These are phyloP conservation scores for Chionomys nivalis DNA, from an alignment of 2,113 vertebrate species.

Conservation along the genomic window DNA sequence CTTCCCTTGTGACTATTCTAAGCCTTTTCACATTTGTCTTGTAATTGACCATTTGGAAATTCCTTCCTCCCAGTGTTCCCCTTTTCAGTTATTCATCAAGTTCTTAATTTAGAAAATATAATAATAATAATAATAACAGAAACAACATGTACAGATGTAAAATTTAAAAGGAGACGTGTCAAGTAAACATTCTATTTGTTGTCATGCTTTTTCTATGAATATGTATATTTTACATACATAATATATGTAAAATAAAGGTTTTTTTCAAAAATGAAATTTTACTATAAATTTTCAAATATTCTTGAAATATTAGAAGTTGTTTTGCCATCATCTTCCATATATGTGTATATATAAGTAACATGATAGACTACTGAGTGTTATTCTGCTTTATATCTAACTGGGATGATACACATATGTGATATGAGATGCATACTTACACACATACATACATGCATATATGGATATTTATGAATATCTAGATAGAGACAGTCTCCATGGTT, in stretches of 20 bases:
- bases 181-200: not conserved
- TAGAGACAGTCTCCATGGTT: not conserved
- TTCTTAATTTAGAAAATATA: not conserved
- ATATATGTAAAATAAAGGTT: not conserved
- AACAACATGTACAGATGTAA: not conserved
- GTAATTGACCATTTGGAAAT: conserved; percentile 56
- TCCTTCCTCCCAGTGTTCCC: not conserved
- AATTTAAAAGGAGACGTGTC: conserved; percentile 5
- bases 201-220: not conserved
- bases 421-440: too few species aligned
- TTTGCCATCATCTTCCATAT: not conserved
- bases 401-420: not conserved
- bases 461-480: not conserved
- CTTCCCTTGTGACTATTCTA: conserved; percentile 23
- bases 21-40: conserved; percentile 29
- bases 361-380: not conserved
- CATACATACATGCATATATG: not conserved
- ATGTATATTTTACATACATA: not conserved
- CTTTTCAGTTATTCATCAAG: conserved; percentile 5
- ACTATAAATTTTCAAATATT: not conserved
- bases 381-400: conserved; percentile 18
- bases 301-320: not conserved
- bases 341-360: not conserved
- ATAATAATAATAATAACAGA: not conserved
- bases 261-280: not conserved